Conservation (phyloP, 2,797 vertebrate species). For the Pteronotus mesoamericanus region DNA sequence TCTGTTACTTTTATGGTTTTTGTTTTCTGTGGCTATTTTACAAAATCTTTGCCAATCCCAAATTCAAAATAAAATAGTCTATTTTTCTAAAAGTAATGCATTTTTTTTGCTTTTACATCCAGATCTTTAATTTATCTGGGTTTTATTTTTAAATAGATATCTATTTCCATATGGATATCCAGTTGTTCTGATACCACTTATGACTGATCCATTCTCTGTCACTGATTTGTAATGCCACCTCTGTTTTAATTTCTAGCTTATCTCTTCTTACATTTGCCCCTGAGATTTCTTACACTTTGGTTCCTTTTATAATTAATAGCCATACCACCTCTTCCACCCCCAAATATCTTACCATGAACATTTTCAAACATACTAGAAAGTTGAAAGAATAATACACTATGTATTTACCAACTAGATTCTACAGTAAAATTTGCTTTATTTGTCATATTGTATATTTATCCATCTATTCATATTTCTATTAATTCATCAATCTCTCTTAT, state of each 20-base stretch:
- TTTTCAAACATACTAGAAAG: neutral
- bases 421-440: neutral
- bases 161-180: neutral
- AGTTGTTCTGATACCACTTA: neutral
- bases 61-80: neutral
- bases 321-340: neutral
- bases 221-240: neutral
- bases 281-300: neutral
- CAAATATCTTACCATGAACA: neutral
- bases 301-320: neutral
- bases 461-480: neutral
- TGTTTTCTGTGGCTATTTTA: neutral
- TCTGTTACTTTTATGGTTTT: neutral
- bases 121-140: neutral
- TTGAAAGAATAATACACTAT: neutral
- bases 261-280: neutral
- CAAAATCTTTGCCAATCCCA: neutral
- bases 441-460: neutral
- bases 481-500: neutral
- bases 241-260: neutral
- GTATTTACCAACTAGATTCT: neutral
- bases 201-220: neutral
- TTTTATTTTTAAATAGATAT: neutral
- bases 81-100: neutral
- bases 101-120: neutral